A percentile compares a stretch with the other conserved stretches of the same genome.
Evolutionary conservation across 2,113 vertebrate species (phyloP).

Genomic region (Daubentonia madagascariensis): DNA sequence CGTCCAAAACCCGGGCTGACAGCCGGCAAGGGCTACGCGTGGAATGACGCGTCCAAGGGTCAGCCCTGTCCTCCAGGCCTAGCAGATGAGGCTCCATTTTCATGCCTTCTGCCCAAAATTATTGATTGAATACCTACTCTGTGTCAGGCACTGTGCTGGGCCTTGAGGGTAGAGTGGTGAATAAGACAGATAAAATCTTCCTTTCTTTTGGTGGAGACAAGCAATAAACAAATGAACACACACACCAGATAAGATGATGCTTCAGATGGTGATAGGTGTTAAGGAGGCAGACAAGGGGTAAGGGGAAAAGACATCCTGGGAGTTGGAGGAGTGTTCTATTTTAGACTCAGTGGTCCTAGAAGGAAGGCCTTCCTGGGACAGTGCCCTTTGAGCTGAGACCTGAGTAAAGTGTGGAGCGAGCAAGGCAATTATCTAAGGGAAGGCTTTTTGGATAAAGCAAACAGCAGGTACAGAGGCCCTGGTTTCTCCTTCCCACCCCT

Average conservation of each 20-base stretch:
- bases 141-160: neutral
- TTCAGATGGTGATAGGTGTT: neutral
- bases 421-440: neutral
- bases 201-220: neutral
- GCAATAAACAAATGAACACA: neutral
- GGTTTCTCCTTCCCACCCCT: neutral
- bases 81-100: neutral
- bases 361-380: neutral
- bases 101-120: neutral
- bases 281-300: too few relatives aligned
- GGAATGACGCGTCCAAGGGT: neutral
- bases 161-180: neutral
- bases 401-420: neutral
- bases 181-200: neutral
- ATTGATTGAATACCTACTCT: neutral
- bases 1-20: neutral
- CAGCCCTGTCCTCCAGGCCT: neutral
- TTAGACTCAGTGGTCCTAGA: neutral
- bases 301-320: neutral
- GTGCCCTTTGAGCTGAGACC: neutral
- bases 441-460: neutral
- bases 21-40: neutral
- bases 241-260: neutral
- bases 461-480: neutral
- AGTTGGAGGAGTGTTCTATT: neutral